Percentiles rank a stretch among this genome's conserved stretches.
Evolutionary conservation across 2,113 vertebrate species (phyloP).

Genomic region (Lophius piscatorius): DNA sequence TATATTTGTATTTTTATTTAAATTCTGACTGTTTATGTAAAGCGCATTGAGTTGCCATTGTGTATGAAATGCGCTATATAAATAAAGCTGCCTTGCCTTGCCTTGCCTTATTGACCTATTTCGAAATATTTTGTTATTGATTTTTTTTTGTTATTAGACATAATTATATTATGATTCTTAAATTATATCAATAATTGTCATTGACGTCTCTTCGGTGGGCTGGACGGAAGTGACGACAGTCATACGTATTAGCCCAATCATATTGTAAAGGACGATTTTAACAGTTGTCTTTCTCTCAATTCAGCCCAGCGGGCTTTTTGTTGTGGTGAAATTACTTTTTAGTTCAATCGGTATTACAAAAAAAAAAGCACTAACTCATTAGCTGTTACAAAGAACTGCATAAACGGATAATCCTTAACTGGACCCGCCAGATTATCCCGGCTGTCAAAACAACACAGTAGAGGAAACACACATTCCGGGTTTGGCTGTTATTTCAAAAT

Average conservation of each 20-base stretch:
- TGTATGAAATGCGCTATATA: no score
- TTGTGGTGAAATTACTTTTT: no score
- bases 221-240: conserved; percentile 47
- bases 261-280: neutral
- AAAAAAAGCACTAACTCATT: neutral
- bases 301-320: rapidly evolving
- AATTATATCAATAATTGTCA: neutral
- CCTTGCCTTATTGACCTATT: no score
- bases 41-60: no score
- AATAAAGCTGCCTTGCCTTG: no score
- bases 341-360: neutral
- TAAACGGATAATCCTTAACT: conserved; percentile 4
- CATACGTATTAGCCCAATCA: conserved; percentile 12
- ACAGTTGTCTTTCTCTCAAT: neutral
- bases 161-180: no score
- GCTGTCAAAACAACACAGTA: no score
- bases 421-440: conserved; percentile 34
- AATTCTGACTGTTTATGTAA: no score
- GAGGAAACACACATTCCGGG: no score
- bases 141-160: no score
- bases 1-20: no score
- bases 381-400: neutral
- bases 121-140: no score
- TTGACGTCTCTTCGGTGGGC: neutral
- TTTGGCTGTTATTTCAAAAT: conserved; percentile 35